Evolutionary conservation across 2,888 invertebrate species (phyloP).

Genomic region (Gryllus longicercus): DNA sequence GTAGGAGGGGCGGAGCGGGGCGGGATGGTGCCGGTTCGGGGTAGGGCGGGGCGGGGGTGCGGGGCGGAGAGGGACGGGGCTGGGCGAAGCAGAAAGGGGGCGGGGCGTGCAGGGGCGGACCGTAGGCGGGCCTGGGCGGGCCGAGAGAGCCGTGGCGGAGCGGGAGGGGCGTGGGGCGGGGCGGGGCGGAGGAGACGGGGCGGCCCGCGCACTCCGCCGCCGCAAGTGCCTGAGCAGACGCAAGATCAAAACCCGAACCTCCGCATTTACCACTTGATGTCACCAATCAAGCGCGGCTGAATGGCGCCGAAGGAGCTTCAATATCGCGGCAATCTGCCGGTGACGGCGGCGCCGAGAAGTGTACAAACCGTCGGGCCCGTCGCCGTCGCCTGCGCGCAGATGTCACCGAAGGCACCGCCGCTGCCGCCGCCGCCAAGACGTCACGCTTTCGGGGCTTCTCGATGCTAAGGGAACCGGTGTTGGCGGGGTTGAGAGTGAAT

Average conservation of each 20-base stretch:
- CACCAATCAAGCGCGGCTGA: background rate
- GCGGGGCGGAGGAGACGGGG: no score
- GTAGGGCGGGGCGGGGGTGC: no score
- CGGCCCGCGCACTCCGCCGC: no score
- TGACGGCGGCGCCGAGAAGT: background rate
- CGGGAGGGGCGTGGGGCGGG: no score
- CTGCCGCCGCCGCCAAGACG: background rate
- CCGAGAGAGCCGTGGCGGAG: background rate
- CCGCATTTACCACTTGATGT: conserved; percentile 6
- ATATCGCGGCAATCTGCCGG: background rate
- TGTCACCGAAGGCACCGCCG: background rate
- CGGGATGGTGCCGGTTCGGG: no score
- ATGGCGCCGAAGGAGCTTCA: background rate
- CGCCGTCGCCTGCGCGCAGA: background rate
- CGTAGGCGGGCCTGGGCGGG: background rate
- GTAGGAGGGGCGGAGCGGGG: no score
- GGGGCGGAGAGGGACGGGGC: no score
- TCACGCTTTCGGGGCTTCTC: background rate
- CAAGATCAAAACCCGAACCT: conserved; percentile 6
- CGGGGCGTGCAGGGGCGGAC: no score
- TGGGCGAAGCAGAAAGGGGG: no score
- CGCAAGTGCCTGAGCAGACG: background rate
- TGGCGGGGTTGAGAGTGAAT: background rate
- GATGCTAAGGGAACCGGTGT: background rate
- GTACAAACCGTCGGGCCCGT: background rate